Evolutionary conservation across 2,888 invertebrate genomes (phyloP).

Genomic region (Aromia moschata): DNA sequence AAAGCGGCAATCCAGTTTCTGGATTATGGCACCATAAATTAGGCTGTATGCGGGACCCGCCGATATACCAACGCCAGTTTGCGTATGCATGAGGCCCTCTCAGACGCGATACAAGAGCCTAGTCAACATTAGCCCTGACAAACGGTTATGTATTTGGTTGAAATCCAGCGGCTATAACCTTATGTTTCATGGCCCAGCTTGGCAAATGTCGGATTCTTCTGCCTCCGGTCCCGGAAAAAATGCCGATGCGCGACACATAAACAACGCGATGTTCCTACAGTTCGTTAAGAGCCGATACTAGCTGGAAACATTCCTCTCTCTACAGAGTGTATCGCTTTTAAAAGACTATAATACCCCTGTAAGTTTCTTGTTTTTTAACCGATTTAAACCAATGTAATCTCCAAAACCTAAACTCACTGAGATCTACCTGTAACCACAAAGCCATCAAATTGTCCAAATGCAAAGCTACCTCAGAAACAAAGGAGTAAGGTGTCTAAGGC

Average conservation of each 20-base stretch:
- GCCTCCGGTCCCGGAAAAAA: constrained; percentile 25
- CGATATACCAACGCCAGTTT: constrained; percentile 28
- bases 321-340: too few species aligned
- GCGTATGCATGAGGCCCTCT: constrained; percentile 48
- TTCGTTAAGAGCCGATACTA: constrained; percentile 11
- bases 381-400: too few species aligned
- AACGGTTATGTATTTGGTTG: constrained; percentile 64
- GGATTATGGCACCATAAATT: constrained; percentile 56
- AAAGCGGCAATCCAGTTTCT: constrained; percentile 43
- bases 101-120: constrained; percentile 41
- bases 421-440: too few species aligned
- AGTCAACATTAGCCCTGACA: constrained; percentile 61
- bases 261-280: constrained; percentile 18
- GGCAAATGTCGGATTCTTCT: constrained; percentile 49
- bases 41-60: constrained; percentile 29
- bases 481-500: too few species aligned
- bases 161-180: constrained; percentile 63
- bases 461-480: too few species aligned
- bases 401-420: too few species aligned
- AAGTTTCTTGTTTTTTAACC: too few species aligned
- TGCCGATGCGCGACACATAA: constrained; percentile 30
- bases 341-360: too few species aligned
- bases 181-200: constrained; percentile 59
- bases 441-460: too few species aligned
- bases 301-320: not conserved